Percentiles rank a stretch among this genome's conserved stretches.
Evolutionary conservation across 2,888 invertebrate species (phyloP).

Genomic region (Ischnus inquisitorius): DNA sequence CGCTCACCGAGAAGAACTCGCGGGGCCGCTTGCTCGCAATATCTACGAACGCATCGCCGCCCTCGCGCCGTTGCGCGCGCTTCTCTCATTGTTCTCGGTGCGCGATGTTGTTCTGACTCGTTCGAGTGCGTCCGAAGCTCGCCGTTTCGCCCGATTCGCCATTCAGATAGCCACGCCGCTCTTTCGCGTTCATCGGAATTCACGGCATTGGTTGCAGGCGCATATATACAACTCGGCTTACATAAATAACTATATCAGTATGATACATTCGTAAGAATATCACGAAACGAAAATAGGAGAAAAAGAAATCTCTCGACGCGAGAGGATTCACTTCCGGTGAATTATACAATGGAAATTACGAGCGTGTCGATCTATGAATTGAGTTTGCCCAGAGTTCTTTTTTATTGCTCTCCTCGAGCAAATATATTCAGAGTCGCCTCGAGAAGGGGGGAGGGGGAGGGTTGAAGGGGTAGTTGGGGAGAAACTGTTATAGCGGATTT

Average conservation of each 20-base stretch:
- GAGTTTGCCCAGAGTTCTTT: constrained; percentile 1
- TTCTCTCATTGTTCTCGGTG: constrained; percentile 63
- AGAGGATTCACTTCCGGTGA: neutral
- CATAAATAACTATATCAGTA: neutral
- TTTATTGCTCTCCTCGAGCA: neutral
- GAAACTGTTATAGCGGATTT: constrained; percentile 33
- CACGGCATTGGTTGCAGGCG: constrained; percentile 10
- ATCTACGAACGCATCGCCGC: constrained; percentile 61
- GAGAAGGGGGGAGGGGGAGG: too few relatives aligned
- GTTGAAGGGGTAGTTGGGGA: neutral
- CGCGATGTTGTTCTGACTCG: constrained; percentile 18
- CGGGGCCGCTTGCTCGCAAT: constrained; percentile 42
- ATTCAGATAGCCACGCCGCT: constrained; percentile 59
- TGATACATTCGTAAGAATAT: neutral
- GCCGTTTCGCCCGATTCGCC: constrained; percentile 63
- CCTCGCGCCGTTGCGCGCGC: constrained; percentile 21
- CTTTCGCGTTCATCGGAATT: constrained; percentile 48
- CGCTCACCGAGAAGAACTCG: constrained; percentile 39
- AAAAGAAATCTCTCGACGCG: neutral
- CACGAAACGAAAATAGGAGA: neutral
- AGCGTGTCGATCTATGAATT: constrained; percentile 5
- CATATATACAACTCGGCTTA: neutral
- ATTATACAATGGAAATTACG: neutral
- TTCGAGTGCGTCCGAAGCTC: constrained; percentile 36
- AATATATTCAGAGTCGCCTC: constrained; percentile 34